Conservation (phyloP, 2,113 vertebrate species). For the Ictalurus punctatus region DNA sequence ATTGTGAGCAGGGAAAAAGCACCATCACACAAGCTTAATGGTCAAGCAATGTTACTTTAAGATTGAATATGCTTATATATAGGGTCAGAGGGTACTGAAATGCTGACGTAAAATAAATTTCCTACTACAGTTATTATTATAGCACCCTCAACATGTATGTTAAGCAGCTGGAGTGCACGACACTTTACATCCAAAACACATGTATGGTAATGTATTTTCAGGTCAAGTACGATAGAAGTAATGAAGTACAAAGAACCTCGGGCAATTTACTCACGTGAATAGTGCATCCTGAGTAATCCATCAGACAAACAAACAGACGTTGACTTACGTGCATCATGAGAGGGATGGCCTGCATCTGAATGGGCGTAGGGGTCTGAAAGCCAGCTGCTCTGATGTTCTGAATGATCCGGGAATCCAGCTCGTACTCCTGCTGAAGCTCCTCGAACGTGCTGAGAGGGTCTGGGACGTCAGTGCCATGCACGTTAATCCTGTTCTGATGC, state of each 20-base stretch:
- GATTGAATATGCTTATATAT: too few relatives aligned
- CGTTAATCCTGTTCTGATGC: conserved; percentile 82
- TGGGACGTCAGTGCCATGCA: conserved; percentile 88
- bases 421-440: conserved; percentile 85
- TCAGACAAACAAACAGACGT: neutral
- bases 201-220: neutral
- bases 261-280: too few relatives aligned
- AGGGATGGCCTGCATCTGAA: conserved; percentile 96
- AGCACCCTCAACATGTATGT: neutral
- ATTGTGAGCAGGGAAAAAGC: neutral
- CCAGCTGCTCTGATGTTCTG: conserved; percentile 84
- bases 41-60: too few relatives aligned
- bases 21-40: too few relatives aligned
- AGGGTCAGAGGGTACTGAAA: too few relatives aligned
- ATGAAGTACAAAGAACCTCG: neutral
- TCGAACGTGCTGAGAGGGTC: conserved; percentile 87
- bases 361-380: conserved; percentile 81
- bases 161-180: neutral
- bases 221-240: neutral
- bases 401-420: conserved; percentile 78
- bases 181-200: neutral
- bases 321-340: conserved; percentile 89
- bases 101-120: too few relatives aligned
- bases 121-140: neutral
- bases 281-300: neutral